Conservation (phyloP, 2,113 vertebrate species). For the Cercocebus atys region DNA sequence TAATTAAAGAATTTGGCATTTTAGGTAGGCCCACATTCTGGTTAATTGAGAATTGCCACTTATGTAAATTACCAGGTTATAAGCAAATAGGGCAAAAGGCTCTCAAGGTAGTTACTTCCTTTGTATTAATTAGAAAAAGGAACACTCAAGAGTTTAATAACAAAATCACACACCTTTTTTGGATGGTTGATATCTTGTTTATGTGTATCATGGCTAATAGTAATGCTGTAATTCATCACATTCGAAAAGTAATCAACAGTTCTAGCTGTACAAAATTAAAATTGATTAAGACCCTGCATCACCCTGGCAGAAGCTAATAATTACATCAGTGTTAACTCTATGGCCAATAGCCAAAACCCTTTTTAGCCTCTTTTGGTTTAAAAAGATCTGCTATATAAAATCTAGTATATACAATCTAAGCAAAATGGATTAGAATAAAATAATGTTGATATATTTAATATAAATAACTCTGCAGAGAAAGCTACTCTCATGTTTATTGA, state of each 20-base stretch:
- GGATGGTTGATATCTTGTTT: constrained; percentile 55
- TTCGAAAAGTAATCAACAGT: constrained; percentile 54
- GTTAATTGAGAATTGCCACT: neutral
- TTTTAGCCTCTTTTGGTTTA: constrained; percentile 41
- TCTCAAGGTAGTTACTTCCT: neutral
- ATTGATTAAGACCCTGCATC: constrained; percentile 24
- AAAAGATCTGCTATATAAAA: constrained; percentile 15
- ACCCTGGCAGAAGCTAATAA: constrained; percentile 49
- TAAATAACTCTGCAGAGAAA: neutral
- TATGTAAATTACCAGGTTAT: neutral
- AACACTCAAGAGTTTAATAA: neutral
- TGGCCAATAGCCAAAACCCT: neutral
- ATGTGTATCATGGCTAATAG: constrained; percentile 36
- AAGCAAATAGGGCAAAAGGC: neutral
- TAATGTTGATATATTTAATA: neutral
- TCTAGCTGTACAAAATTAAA: constrained; percentile 60
- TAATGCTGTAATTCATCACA: constrained; percentile 55
- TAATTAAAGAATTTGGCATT: neutral
- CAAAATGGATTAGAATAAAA: constrained; percentile 25
- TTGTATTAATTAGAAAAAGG: constrained; percentile 6
- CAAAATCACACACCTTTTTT: constrained; percentile 39
- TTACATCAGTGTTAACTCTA: constrained; percentile 27
- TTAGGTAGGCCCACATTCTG: neutral
- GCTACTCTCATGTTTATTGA: neutral
- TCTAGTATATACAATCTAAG: neutral